Percentiles rank a stretch among this genome's conserved stretches.
Evolutionary conservation across 2,888 invertebrate genomes (phyloP).

Genomic region (Zygothrica quintamaculata): DNA sequence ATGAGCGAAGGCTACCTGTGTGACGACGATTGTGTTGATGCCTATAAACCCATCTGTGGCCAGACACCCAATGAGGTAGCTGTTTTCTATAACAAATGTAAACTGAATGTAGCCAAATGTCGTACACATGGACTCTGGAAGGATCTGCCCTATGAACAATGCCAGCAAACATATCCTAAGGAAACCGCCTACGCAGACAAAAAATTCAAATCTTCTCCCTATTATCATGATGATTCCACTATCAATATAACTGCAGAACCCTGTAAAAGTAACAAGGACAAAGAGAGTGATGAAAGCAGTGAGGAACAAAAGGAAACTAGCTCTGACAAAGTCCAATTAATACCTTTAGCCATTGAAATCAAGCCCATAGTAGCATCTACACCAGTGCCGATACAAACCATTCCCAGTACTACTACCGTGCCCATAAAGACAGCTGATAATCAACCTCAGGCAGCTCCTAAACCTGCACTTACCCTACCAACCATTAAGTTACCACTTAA

Average conservation of each 20-base stretch:
- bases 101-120: constrained; percentile 80
- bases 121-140: constrained; percentile 80
- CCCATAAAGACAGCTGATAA: constrained; percentile 40
- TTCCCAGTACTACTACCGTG: constrained; percentile 59
- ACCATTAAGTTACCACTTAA: not conserved
- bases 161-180: constrained; percentile 69
- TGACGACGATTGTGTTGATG: constrained; percentile 77
- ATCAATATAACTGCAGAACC: constrained; percentile 2
- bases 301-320: constrained; percentile 8
- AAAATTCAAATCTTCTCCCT: constrained; percentile 77
- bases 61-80: constrained; percentile 74
- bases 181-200: constrained; percentile 76
- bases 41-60: constrained; percentile 79
- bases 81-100: constrained; percentile 81
- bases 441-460: not conserved
- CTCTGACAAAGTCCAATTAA: too few relatives aligned
- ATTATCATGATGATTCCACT: constrained; percentile 56
- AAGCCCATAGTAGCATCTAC: constrained; percentile 14
- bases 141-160: constrained; percentile 70
- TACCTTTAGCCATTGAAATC: constrained; percentile 2
- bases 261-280: constrained; percentile 23
- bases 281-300: constrained; percentile 24
- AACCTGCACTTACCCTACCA: not conserved
- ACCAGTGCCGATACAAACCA: constrained; percentile 15
- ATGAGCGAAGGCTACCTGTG: constrained; percentile 77